Conservation (phyloP, 2,113 vertebrate genomes). For the Cephalopholis sonnerati region DNA sequence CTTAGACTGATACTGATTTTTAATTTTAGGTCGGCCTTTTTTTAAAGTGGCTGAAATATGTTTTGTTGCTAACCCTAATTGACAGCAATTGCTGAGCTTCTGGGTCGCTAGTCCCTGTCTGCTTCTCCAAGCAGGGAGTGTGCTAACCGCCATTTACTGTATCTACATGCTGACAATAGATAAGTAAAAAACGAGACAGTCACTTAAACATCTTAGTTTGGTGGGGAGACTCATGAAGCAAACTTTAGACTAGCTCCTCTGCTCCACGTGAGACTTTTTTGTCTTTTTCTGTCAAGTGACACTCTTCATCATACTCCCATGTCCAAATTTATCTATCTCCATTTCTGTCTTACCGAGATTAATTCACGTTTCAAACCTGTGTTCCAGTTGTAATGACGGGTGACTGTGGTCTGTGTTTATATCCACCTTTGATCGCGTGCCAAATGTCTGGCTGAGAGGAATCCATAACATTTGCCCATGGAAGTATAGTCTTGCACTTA, state of each 20-base stretch:
- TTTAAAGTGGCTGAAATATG: too few relatives aligned
- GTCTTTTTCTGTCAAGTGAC: neutral
- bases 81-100: too few relatives aligned
- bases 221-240: too few relatives aligned
- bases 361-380: neutral
- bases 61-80: too few relatives aligned
- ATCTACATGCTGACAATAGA: too few relatives aligned
- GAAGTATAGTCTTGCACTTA: neutral
- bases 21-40: too few relatives aligned
- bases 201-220: too few relatives aligned
- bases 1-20: too few relatives aligned
- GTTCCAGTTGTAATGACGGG: neutral
- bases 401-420: neutral
- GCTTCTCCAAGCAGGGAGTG: too few relatives aligned
- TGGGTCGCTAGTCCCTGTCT: too few relatives aligned
- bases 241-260: neutral
- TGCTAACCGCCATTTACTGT: too few relatives aligned
- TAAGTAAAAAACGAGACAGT: too few relatives aligned
- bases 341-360: neutral
- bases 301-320: neutral
- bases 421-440: neutral
- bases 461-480: neutral
- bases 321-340: neutral
- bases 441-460: neutral
- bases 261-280: neutral